Conservation (phyloP, 2,888 invertebrate genomes). For the Cataglyphis cursor region DNA sequence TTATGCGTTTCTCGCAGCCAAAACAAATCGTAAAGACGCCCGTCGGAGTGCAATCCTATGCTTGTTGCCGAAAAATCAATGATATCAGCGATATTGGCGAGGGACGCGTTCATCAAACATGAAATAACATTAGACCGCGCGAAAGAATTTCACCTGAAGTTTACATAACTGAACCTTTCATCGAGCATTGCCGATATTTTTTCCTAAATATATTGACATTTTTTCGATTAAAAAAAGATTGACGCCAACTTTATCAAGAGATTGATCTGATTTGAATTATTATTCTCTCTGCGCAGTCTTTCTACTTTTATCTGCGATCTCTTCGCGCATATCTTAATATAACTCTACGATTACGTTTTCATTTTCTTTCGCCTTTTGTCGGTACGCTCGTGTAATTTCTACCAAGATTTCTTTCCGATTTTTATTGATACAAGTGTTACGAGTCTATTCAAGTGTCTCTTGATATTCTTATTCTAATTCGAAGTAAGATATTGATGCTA, state of each 20-base stretch:
- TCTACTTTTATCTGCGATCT: background rate
- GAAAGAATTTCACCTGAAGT: background rate
- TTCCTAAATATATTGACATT: background rate
- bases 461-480: constrained; percentile 39
- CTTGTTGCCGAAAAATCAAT: constrained; percentile 77
- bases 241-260: background rate
- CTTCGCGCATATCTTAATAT: background rate
- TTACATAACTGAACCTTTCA: background rate
- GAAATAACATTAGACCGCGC: background rate
- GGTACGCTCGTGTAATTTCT: constrained; percentile 22
- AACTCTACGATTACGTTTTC: background rate
- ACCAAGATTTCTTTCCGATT: constrained; percentile 47
- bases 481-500: constrained; percentile 53
- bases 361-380: background rate
- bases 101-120: constrained; percentile 6
- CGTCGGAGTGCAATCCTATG: constrained; percentile 70
- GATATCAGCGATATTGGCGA: constrained; percentile 53
- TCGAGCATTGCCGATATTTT: background rate
- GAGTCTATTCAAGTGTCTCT: constrained; percentile 51
- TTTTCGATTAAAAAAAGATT: background rate
- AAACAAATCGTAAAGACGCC: constrained; percentile 84
- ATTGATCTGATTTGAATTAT: background rate
- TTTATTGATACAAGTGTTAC: constrained; percentile 64
- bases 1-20: constrained; percentile 78
- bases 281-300: background rate